Conservation (phyloP, 2,797 vertebrate species). For the Tarsius wallacei region DNA sequence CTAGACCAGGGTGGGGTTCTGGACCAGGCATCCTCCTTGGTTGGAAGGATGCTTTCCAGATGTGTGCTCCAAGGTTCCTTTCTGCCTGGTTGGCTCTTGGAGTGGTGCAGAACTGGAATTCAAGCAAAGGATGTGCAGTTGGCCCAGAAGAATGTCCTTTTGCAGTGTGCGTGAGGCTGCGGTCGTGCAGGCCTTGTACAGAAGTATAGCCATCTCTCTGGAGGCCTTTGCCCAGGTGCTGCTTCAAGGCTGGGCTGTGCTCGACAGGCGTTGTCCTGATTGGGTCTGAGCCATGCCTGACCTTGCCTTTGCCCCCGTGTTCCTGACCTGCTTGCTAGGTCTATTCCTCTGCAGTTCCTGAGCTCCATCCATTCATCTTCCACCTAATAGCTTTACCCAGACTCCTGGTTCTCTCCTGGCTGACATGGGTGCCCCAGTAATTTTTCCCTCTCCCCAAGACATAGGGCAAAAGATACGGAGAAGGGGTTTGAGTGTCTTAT, state of each 20-base stretch:
- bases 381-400: not conserved
- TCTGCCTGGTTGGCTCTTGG: not conserved
- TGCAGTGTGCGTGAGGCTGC: too few species aligned
- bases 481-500: not conserved
- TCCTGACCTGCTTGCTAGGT: not conserved
- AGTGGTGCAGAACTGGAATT: not conserved
- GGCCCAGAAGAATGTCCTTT: too few species aligned
- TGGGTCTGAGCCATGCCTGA: not conserved
- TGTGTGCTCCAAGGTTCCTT: accelerated
- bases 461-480: too few species aligned
- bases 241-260: too few species aligned
- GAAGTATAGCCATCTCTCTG: accelerated
- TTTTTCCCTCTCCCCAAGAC: not conserved
- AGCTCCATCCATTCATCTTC: not conserved
- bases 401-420: not conserved
- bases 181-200: not conserved
- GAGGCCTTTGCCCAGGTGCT: not conserved
- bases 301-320: not conserved
- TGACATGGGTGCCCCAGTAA: not conserved
- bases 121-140: not conserved
- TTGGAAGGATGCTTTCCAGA: not conserved
- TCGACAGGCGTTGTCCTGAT: not conserved
- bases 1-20: not conserved
- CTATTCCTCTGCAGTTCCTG: not conserved
- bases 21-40: not conserved